These are phyloP conservation scores for Chlorops oryzae DNA, from an alignment of 1,140 invertebrate genomes.

Conservation along the genomic window DNA sequence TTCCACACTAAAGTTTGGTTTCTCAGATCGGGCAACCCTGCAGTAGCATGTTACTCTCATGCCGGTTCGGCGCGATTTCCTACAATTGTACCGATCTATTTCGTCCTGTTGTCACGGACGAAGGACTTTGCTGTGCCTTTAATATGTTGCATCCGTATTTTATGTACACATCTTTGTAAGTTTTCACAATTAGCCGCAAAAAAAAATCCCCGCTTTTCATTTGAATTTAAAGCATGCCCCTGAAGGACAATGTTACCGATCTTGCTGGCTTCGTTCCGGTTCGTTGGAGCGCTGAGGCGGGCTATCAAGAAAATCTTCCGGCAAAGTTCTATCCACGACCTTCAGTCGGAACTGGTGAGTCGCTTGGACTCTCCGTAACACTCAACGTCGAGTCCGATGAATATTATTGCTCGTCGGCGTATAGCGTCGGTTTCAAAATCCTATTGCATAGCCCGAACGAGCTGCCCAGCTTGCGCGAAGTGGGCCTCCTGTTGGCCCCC, in stretches of 20 bases:
- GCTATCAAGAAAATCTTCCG: slow-evolving; percentile 53
- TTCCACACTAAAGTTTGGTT: too few species aligned
- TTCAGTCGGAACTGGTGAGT: slow-evolving; percentile 55
- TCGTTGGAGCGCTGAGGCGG: slow-evolving; percentile 69
- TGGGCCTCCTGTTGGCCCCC: slow-evolving; percentile 60
- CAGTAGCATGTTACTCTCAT: slow-evolving; percentile 30
- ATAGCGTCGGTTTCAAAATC: slow-evolving; percentile 66
- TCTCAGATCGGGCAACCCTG: slow-evolving; percentile 11
- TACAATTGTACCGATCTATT: slow-evolving; percentile 60
- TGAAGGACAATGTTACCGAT: too few species aligned
- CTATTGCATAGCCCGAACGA: slow-evolving; percentile 67
- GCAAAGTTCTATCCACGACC: slow-evolving; percentile 57
- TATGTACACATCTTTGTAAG: slow-evolving; percentile 45
- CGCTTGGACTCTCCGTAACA: slow-evolving; percentile 61
- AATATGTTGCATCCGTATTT: slow-evolving; percentile 60
- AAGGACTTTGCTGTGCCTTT: slow-evolving; percentile 72
- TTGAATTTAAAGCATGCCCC: too few species aligned
- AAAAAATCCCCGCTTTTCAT: too few species aligned
- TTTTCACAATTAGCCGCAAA: too few species aligned
- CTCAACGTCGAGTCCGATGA: slow-evolving; percentile 62
- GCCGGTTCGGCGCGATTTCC: slow-evolving; percentile 54
- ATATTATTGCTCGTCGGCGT: slow-evolving; percentile 71
- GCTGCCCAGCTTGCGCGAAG: slow-evolving; percentile 66
- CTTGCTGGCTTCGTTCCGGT: too few species aligned
- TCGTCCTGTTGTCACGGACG: slow-evolving; percentile 66